Evolutionary conservation across 2,797 vertebrate species (phyloP), one percentile per base, ranked within the genome.

Genomic region (Falco berigora): DNA sequence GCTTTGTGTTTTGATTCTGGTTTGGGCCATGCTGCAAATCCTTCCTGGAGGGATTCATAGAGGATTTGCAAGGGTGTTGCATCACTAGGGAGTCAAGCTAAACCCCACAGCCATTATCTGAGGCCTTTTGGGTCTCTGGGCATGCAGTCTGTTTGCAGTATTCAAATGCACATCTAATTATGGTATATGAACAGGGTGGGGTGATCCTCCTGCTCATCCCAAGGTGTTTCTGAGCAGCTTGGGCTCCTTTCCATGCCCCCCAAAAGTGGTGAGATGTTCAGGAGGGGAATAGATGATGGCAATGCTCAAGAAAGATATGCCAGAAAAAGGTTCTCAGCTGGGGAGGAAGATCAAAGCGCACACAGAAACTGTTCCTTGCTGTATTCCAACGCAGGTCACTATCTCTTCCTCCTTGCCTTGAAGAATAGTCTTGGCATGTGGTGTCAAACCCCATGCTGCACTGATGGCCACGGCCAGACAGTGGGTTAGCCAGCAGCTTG

Each of bases 401-500:
- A 24, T 30, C 10, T 83, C 17, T 59, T 53, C 18, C 11, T 68
- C 7, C 10, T 63, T 30, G 46, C 10, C 8, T 53, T 24, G 42
- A 52, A 42, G 62, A 74, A 4, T 9, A 40, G 4, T 10, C 20
- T 25, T 34, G 30, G 32, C 8, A 8, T 1, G 21, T 23, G 62
- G 15, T 58, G 12, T 24, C 40, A 67, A 63, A 67, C 56, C 36
- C 47, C 1, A 0, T 3, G 16, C 6, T 13, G 1, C 1, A 1
- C 4, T 46, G 73, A 23, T 28, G 63, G 22, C 8, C 2, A 0
- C 14, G 56, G 30, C 28, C 34, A 6, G 36, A 5, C 14, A 30
- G 32, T 8, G 12, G 14, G 5, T 22, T 50, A 62, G 12, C 40
- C 63, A 62, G 66, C 38, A 84, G 55, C 71, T 78, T n/a, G 0